Percentiles rank a stretch among this genome's conserved stretches.
Evolutionary conservation across 2,113 vertebrate genomes (phyloP).

Genomic region (Struthio camelus): DNA sequence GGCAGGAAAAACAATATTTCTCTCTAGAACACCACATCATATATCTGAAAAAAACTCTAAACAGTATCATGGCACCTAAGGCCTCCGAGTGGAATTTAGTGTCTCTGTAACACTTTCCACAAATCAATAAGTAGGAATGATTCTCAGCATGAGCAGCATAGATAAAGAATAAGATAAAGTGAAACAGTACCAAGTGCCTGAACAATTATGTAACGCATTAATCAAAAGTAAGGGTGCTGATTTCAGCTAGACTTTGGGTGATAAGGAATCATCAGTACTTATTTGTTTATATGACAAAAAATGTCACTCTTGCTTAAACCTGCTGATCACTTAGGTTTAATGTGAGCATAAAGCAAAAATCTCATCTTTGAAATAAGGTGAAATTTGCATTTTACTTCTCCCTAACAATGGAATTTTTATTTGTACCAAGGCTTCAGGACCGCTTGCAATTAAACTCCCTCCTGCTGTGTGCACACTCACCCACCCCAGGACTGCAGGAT

Average conservation of each 20-base stretch:
- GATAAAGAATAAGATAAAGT: not conserved
- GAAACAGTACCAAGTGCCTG: not conserved
- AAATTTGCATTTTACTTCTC: not conserved
- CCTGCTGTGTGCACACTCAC: not conserved
- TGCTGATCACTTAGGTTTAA: not conserved
- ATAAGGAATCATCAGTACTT: accelerated
- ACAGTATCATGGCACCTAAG: not conserved
- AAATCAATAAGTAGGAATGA: not conserved
- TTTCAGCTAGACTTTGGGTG: not conserved
- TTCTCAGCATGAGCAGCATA: not conserved
- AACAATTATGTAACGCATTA: not conserved
- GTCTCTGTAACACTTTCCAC: not conserved
- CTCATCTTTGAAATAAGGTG: not conserved
- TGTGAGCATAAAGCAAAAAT: not conserved
- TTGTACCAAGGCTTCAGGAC: accelerated
- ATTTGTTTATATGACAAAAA: not conserved
- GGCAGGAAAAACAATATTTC: not conserved
- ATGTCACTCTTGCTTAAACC: not conserved
- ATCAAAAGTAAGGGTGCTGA: not conserved
- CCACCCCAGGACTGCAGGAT: not conserved
- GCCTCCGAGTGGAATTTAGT: not conserved
- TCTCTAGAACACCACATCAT: not conserved
- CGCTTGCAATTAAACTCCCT: accelerated
- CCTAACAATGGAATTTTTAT: not conserved
- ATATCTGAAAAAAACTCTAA: not conserved